Evolutionary conservation across 30 jellyfish, hydroid and myxozoan species (phyloP).

Genomic region (Mastigias papua): DNA sequence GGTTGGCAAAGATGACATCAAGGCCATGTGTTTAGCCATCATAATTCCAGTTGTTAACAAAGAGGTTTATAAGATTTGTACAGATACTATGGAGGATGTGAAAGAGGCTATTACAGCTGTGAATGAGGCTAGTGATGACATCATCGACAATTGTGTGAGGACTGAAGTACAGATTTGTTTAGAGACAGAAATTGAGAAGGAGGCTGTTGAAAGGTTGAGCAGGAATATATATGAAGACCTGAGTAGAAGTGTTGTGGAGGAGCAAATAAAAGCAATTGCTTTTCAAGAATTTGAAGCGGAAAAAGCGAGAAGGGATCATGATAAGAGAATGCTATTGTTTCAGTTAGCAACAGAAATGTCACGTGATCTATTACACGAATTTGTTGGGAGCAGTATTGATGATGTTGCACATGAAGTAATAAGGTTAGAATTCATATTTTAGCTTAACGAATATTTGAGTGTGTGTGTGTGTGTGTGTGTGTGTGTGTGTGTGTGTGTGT

Average conservation of each 20-base stretch:
- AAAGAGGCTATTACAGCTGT: slow-evolving; percentile 4
- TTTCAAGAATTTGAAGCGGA: not conserved
- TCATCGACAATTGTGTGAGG: not conserved
- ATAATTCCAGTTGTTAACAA: slow-evolving; percentile 18
- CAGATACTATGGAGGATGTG: slow-evolving; percentile 29
- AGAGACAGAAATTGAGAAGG: not conserved
- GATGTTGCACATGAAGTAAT: slow-evolving; percentile 6
- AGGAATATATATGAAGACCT: not conserved
- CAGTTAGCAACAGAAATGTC: slow-evolving; percentile 53
- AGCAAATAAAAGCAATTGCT: slow-evolving; percentile 6
- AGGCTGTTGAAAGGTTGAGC: not conserved
- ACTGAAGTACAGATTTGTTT: slow-evolving; percentile 5
- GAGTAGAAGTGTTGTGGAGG: not conserved
- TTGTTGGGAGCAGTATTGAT: not conserved
- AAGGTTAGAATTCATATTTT: too few relatives aligned
- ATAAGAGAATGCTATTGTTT: slow-evolving; percentile 33
- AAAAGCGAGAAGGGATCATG: slow-evolving; percentile 14
- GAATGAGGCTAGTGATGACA: slow-evolving; percentile 2
- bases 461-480: too few relatives aligned
- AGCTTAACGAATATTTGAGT: too few relatives aligned
- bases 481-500: too few relatives aligned
- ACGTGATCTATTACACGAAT: slow-evolving; percentile 1
- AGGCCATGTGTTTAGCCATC: slow-evolving; percentile 18
- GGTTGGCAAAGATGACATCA: slow-evolving; percentile 30
- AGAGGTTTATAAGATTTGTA: slow-evolving; percentile 11